Evolutionary conservation across 2,113 vertebrate species (phyloP).

Genomic region (Ginglymostoma cirratum): DNA sequence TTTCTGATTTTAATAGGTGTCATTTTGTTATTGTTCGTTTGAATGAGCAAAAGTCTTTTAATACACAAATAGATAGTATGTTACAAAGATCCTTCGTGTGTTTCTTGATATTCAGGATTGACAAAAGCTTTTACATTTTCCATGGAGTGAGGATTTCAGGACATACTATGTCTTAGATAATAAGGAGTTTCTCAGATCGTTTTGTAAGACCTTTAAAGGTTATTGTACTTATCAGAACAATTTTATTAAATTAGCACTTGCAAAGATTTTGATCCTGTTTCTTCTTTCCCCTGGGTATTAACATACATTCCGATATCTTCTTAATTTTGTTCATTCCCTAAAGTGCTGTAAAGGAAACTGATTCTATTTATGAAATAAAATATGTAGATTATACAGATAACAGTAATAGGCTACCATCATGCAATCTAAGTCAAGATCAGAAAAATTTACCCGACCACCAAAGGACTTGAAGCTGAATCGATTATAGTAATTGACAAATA

Average conservation of each 20-base stretch:
- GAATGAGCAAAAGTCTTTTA: neutral
- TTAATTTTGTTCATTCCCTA: neutral
- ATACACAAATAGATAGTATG: neutral
- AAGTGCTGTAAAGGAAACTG: neutral
- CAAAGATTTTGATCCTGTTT: neutral
- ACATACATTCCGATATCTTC: neutral
- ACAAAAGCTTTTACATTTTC: neutral
- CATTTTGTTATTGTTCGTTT: neutral
- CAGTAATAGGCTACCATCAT: neutral
- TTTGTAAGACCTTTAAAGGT: neutral
- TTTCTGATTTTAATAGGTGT: neutral
- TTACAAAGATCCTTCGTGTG: neutral
- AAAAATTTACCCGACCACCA: neutral
- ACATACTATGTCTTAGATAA: too few species aligned
- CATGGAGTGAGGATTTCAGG: neutral
- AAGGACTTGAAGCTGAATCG: neutral
- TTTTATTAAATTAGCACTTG: neutral
- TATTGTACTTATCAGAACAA: neutral
- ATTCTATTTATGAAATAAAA: neutral
- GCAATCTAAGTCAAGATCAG: conserved; percentile 6
- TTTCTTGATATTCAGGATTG: neutral
- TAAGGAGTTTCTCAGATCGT: neutral
- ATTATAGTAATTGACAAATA: neutral
- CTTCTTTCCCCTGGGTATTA: neutral
- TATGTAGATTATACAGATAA: neutral